A percentile compares a stretch with the other conserved stretches of the same genome.
Evolutionary conservation across 2,888 invertebrate species (phyloP).

Genomic region (Drosophila planitibia): DNA sequence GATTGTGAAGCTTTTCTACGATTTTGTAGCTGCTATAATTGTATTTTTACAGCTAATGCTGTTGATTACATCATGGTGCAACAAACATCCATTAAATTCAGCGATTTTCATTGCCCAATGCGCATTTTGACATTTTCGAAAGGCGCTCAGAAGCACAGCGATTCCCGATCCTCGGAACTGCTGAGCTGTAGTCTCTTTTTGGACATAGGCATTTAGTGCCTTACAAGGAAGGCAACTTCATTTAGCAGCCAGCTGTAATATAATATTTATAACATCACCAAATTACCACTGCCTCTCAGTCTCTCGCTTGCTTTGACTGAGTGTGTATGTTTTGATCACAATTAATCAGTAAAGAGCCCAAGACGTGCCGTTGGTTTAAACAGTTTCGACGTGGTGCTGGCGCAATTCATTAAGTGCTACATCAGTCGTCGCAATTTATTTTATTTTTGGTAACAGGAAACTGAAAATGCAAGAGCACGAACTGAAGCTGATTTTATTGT

Average conservation of each 20-base stretch:
- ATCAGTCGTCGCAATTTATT: conserved; percentile 62
- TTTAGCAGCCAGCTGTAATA: conserved; percentile 42
- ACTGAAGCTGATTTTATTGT: conserved; percentile 65
- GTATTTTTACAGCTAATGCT: neutral
- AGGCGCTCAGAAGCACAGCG: conserved; percentile 16
- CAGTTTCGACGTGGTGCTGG: conserved; percentile 50
- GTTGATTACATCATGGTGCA: conserved; percentile 16
- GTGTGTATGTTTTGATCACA: conserved; percentile 41
- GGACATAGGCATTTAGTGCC: conserved; percentile 53
- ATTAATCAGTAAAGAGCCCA: conserved; percentile 63
- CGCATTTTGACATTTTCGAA: conserved; percentile 33
- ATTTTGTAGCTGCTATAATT: neutral
- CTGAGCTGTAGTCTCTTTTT: conserved; percentile 23
- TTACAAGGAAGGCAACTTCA: conserved; percentile 58
- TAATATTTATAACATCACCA: conserved; percentile 47
- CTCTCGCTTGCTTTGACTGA: neutral
- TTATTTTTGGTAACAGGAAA: conserved; percentile 71
- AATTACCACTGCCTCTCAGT: conserved; percentile 7
- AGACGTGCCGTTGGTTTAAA: conserved; percentile 56
- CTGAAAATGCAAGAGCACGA: conserved; percentile 62
- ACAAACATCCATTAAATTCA: conserved; percentile 3
- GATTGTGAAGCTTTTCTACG: neutral
- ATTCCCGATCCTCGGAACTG: conserved; percentile 19
- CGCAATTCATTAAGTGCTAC: conserved; percentile 66
- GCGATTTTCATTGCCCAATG: conserved; percentile 27